Conservation (phyloP, 2,113 vertebrate genomes). For the Coregonus clupeaformis region DNA sequence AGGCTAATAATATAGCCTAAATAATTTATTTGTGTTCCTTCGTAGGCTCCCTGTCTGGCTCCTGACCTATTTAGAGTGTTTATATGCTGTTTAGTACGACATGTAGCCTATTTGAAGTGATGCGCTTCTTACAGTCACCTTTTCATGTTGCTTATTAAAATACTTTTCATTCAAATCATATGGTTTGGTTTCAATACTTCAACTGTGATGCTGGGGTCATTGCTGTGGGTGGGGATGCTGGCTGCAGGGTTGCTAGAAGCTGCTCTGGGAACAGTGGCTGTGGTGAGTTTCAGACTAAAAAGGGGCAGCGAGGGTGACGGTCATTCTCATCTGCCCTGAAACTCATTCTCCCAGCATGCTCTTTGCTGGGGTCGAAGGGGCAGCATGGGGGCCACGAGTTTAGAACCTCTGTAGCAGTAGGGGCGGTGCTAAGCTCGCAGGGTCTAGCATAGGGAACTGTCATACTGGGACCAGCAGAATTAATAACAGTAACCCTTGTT, state of each 20-base stretch:
- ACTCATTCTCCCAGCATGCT: conserved; percentile 26
- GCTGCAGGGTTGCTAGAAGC: conserved; percentile 55
- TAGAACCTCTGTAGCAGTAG: conserved; percentile 11
- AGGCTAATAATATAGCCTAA: no score
- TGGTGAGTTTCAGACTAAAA: conserved; percentile 36
- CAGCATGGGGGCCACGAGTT: conserved; percentile 45
- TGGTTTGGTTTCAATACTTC: conserved; percentile 51
- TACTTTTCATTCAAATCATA: no score
- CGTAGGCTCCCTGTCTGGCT: no score
- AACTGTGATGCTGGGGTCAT: conserved; percentile 48
- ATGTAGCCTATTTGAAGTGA: no score
- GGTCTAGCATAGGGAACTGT: conserved; percentile 3
- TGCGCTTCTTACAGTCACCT: conserved; percentile 49
- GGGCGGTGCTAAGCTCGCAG: conserved; percentile 23
- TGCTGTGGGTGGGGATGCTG: conserved; percentile 58
- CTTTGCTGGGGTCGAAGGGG: conserved; percentile 35
- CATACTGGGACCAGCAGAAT: conserved; percentile 25
- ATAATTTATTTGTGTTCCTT: no score
- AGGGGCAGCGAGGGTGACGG: conserved; percentile 22
- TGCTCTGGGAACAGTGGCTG: conserved; percentile 58
- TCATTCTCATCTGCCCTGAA: conserved; percentile 47
- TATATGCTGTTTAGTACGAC: no score
- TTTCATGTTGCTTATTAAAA: conserved; percentile 25
- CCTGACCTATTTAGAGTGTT: no score
- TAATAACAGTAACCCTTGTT: conserved; percentile 38